phyloP scores from a whole-genome alignment of 2,888 invertebrate species.

The Cybosia mesomella region DNA sequence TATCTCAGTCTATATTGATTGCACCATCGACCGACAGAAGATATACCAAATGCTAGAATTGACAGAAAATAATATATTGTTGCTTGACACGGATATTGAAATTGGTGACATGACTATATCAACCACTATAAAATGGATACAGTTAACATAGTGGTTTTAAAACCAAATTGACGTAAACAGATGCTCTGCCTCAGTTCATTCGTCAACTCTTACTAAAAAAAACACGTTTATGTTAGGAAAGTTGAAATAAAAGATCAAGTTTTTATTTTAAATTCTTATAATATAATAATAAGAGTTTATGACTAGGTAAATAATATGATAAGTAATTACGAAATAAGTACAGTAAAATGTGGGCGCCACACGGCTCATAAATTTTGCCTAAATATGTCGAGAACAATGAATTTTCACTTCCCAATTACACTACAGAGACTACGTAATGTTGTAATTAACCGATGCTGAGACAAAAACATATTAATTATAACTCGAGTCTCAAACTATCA shows the following conservation, averaged over 20 bases:
- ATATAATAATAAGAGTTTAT: constrained; percentile 1
- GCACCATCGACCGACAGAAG: too few relatives aligned
- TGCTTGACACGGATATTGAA: too few relatives aligned
- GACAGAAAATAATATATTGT: too few relatives aligned
- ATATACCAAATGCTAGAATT: too few relatives aligned
- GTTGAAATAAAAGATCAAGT: not conserved
- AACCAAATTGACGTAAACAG: not conserved
- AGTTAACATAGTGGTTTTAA: not conserved
- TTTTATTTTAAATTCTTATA: not conserved
- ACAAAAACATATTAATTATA: constrained; percentile 22
- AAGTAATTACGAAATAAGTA: not conserved
- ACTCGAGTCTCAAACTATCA: constrained; percentile 26
- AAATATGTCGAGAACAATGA: not conserved
- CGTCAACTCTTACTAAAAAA: not conserved
- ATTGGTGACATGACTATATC: not conserved
- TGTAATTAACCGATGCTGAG: constrained; percentile 17
- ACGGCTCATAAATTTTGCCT: not conserved
- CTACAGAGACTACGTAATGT: not conserved
- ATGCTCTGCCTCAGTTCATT: not conserved
- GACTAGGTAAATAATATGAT: not conserved
- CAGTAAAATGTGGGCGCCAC: constrained; percentile 1
- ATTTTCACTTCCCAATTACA: not conserved
- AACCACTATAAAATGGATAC: not conserved
- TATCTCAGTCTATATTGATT: too few relatives aligned
- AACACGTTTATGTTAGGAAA: not conserved